Conservation (phyloP, 2,797 vertebrate species). For the Fistularia tabacaria region DNA sequence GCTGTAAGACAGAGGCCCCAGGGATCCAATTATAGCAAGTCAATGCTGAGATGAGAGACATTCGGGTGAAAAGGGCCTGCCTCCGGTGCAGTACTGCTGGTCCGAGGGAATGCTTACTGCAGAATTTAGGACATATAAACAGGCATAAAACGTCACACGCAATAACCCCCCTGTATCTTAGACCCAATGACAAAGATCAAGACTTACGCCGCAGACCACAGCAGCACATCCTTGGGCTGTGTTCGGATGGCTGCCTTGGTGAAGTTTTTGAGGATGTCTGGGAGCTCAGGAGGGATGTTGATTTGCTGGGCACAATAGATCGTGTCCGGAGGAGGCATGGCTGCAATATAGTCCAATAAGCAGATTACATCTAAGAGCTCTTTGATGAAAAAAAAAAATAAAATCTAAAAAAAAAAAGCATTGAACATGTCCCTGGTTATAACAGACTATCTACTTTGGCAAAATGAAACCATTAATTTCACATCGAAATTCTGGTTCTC, state of each 20-base stretch:
- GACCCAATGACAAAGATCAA: background rate
- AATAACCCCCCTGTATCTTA: background rate
- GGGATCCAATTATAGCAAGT: constrained; percentile 54
- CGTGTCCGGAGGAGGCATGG: constrained; percentile 87
- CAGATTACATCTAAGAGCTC: no score
- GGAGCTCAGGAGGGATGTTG: constrained; percentile 84
- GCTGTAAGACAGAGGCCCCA: constrained; percentile 13
- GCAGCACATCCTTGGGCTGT: constrained; percentile 86
- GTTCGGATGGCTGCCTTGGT: constrained; percentile 93
- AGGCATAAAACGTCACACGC: constrained; percentile 12
- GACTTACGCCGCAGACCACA: constrained; percentile 89
- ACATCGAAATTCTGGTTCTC: no score
- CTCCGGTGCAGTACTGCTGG: constrained; percentile 2
- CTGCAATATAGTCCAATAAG: constrained; percentile 23
- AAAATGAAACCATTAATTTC: no score
- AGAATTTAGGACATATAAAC: constrained; percentile 15
- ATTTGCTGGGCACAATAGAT: constrained; percentile 95
- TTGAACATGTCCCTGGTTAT: no score
- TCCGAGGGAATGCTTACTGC: constrained; percentile 16
- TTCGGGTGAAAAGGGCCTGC: constrained; percentile 25
- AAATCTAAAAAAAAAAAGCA: no score
- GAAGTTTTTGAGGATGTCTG: constrained; percentile 90
- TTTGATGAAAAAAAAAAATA: no score
- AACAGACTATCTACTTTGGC: no score
- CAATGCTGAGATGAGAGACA: constrained; percentile 21